phyloP scores from a whole-genome alignment of 2,113 vertebrate species.

The Trachemys scripta region DNA sequence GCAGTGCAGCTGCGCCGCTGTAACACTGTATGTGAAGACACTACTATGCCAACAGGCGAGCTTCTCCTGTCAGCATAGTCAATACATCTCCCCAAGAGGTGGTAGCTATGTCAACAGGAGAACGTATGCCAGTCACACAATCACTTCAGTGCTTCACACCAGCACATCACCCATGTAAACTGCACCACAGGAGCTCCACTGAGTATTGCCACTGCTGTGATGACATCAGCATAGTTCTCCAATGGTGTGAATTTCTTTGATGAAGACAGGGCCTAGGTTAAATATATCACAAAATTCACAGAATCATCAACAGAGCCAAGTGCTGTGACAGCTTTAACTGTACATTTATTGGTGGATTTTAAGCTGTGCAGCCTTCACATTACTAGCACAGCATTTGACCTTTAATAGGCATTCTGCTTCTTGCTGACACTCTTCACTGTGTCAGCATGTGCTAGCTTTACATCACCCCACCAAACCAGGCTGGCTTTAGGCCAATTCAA shows the following conservation, averaged over 20 bases:
- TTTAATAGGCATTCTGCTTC: no score
- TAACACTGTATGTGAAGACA: no score
- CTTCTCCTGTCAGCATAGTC: no score
- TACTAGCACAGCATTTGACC: background rate
- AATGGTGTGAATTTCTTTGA: background rate
- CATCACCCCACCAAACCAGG: background rate
- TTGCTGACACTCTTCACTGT: background rate
- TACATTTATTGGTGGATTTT: background rate
- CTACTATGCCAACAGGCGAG: no score
- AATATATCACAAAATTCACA: background rate
- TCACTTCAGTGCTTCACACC: background rate
- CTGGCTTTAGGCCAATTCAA: no score
- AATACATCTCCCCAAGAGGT: no score
- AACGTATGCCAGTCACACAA: background rate
- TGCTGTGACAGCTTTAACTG: no score
- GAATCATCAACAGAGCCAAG: background rate
- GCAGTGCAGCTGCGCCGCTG: no score
- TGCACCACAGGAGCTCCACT: background rate
- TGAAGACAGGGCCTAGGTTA: background rate
- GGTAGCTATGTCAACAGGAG: no score
- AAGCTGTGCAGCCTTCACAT: background rate
- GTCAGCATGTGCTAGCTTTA: background rate
- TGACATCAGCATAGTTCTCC: background rate
- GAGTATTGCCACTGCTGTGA: background rate
- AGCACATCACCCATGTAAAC: background rate